Base-by-base conservation (phyloP, 1,140 invertebrate genomes). In the Mizuhopecten yessoensis region DNA sequence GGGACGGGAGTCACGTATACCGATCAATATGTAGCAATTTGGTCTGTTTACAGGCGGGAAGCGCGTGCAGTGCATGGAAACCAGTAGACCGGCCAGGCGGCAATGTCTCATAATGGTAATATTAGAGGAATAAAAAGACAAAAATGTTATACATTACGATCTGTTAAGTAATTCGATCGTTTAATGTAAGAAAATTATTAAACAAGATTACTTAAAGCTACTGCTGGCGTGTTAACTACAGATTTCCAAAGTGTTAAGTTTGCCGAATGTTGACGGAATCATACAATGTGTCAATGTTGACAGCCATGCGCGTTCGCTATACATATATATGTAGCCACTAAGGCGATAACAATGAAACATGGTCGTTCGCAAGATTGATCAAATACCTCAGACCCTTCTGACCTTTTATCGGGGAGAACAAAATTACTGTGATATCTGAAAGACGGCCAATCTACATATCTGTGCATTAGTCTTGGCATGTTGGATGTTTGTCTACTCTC, bases 311-410 rank as follows among this genome's bases (percentile, higher is more conserved):
- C 57, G 57, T 75, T 75, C 57, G 57, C 5, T 75, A 29, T n/a
- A n/a, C n/a, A n/a, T n/a, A n/a, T n/a, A n/a, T n/a, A n/a, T n/a
- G n/a, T n/a, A 29, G 57, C 3, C 57, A 75, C 9, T 5, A 29
- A 75, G n/a, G 57, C 57, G n/a, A 75, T 75, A 75, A 75, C 57
- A 75, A 75, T n/a, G n/a, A 75, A 17, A n/a, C 23, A n/a, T n/a
- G n/a, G 57, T 29, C 23, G n/a, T 75, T 75, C 57, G 23, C 57
- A 75, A 75, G 57, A 75, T 75, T 75, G 57, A 75, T 75, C 23
- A 75, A 75, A 29, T 75, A 11, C 29, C 29, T 75, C n/a, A n/a
- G n/a, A 75, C 57, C n/a, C 23, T 23, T 29, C 3, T 75, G 57
- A 75, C 57, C 57, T 75, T 75, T 29, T 75, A n/a, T 9, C 23